Evolutionary conservation across 1,140 invertebrate species (phyloP), one percentile per base, ranked within the genome.

Genomic region (Stegodyphus mimosarum): DNA sequence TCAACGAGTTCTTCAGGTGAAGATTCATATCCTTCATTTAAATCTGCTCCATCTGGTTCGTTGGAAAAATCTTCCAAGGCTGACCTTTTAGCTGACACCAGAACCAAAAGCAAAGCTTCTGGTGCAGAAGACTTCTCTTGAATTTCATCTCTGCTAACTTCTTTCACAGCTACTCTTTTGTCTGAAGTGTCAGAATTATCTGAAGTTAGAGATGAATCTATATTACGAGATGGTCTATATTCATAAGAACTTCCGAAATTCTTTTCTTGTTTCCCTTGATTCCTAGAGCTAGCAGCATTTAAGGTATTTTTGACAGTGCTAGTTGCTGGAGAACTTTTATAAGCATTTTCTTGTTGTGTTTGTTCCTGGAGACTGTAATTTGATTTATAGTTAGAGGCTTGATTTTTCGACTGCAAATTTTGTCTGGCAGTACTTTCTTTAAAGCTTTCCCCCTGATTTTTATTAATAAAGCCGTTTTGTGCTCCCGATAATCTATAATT

Each of bases 31-130:
- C 10, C 64, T 9, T 78, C 15, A 17, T 78, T 53, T 6, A 63
- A 9, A 33, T 50, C 60, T 7, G 55, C 52, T 33, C 17, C 7
- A 15, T n/a, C 15, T n/a, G 9, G 11, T n/a, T 67, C 15, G 6
- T 60, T 53, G 33, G 10, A 33, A 33, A 33, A 3, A 48, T 64
- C 51, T 33, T n/a, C 49, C 6, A 17, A 52, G 10, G 49, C 49
- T 51, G 76, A 18, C 18, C 10, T 13, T 50, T 78, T 67, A 11
- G 64, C n/a, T 10, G 76, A 69, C 7, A 78, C 76, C 0, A 78
- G 48, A 1, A 78, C 76, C 13, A 78, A n/a, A n/a, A 78, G n/a
- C 6, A 78, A 18, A 69, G 76, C 76, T 53, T 78, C 48, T 6
- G 76, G 76, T 2, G 60, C 13, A 50, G 74, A 76, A n/a, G 33